A percentile compares a stretch with the other conserved stretches of the same genome.
These are phyloP conservation scores for Macquaria ambigua DNA, from an alignment of 2,113 vertebrate genomes.

Conservation along the genomic window DNA sequence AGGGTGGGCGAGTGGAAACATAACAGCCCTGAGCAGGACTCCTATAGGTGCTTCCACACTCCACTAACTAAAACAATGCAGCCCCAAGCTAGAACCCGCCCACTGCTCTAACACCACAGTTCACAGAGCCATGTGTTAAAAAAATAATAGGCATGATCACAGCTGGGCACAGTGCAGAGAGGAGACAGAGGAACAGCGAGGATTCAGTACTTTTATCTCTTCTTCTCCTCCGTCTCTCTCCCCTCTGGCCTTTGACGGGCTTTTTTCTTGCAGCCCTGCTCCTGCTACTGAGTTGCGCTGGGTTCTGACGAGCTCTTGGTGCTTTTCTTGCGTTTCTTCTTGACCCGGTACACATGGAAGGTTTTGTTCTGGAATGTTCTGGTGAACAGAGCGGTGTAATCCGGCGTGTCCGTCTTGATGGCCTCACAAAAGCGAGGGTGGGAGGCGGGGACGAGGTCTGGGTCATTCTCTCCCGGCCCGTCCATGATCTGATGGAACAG, in stretches of 20 bases:
- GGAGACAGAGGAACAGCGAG: constrained; percentile 48
- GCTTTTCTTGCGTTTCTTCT: constrained; percentile 81
- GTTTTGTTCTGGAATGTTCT: constrained; percentile 96
- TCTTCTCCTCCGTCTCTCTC: constrained; percentile 22
- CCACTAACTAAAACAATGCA: constrained; percentile 30
- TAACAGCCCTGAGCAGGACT: constrained; percentile 19
- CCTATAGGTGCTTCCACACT: constrained; percentile 26
- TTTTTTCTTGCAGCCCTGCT: constrained; percentile 3
- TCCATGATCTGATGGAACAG: constrained; percentile 90
- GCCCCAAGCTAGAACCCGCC: constrained; percentile 16
- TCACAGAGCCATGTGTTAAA: constrained; percentile 44
- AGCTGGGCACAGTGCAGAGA: constrained; percentile 43
- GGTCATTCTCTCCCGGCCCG: constrained; percentile 91
- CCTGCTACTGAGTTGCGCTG: constrained; percentile 46
- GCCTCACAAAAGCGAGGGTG: constrained; percentile 95
- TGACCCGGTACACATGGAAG: constrained; percentile 93
- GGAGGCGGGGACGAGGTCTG: constrained; percentile 85
- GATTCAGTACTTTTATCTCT: constrained; percentile 34
- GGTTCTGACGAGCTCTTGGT: constrained; percentile 53
- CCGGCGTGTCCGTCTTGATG: constrained; percentile 86
- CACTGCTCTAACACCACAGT: constrained; percentile 27
- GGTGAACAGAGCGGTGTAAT: constrained; percentile 87
- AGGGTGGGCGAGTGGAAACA: not conserved
- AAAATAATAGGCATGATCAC: constrained; percentile 60
- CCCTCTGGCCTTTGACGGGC: constrained; percentile 24